phyloP scores from a whole-genome alignment of 2,888 invertebrate genomes.

The Saturnia japonica region DNA sequence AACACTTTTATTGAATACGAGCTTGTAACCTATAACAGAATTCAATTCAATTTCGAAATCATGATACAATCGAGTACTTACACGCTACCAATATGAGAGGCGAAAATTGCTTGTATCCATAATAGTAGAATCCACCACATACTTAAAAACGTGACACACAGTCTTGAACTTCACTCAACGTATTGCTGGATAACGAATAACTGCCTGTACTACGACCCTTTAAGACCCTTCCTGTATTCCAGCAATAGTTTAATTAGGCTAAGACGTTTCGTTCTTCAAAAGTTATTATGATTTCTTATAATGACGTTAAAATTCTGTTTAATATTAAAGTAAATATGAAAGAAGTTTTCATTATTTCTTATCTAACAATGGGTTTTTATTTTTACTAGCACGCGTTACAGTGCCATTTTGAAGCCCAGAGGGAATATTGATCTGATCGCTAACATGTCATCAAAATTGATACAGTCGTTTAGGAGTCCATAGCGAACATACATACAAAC shows the following conservation, averaged over 20 bases:
- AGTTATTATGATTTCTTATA: background rate
- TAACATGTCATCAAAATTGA: too few relatives aligned
- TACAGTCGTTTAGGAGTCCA: too few relatives aligned
- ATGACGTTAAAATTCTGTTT: background rate
- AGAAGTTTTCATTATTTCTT: background rate
- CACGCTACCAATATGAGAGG: constrained; percentile 76
- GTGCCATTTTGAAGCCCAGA: too few relatives aligned
- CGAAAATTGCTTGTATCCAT: constrained; percentile 69
- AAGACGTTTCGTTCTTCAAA: background rate
- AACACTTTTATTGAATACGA: constrained; percentile 20
- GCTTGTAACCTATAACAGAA: constrained; percentile 53
- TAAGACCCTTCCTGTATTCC: too few relatives aligned
- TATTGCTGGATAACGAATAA: background rate
- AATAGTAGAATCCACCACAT: constrained; percentile 61
- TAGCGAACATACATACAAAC: too few relatives aligned
- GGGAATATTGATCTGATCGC: too few relatives aligned
- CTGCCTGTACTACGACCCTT: too few relatives aligned
- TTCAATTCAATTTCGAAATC: constrained; percentile 75
- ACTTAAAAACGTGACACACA: constrained; percentile 52
- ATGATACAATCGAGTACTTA: constrained; percentile 68
- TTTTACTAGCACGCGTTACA: too few relatives aligned
- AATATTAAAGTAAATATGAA: background rate
- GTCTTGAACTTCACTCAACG: constrained; percentile 25
- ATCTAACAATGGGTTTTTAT: background rate
- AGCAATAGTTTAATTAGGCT: background rate